Conservation (phyloP, 2,113 vertebrate species). For the Thunnus maccoyii region DNA sequence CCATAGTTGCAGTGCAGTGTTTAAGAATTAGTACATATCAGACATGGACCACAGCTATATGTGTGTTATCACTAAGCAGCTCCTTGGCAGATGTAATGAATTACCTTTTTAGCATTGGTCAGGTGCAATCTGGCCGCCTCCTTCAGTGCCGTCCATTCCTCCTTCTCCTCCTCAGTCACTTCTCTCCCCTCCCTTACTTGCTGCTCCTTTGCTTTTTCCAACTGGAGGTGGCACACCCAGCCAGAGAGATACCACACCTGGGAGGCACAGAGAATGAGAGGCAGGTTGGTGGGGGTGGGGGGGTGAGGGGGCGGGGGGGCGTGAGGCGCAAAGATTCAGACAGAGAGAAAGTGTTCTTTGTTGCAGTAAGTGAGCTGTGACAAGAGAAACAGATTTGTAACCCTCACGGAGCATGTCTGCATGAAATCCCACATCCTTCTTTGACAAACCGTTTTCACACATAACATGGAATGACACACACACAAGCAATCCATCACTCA, state of each 20-base stretch:
- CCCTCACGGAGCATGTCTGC: slow-evolving; percentile 38
- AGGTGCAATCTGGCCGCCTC: slow-evolving; percentile 82
- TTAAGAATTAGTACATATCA: no score
- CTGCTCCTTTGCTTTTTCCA: slow-evolving; percentile 70
- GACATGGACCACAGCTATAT: background rate
- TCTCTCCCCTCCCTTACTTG: slow-evolving; percentile 79
- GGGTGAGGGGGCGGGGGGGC: background rate
- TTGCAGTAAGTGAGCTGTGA: slow-evolving; percentile 57
- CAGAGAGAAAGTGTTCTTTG: slow-evolving; percentile 43
- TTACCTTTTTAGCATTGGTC: slow-evolving; percentile 85
- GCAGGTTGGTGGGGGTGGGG: background rate
- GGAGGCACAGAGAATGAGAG: slow-evolving; percentile 68
- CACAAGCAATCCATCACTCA: slow-evolving; percentile 37
- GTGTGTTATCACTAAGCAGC: background rate
- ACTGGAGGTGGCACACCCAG: slow-evolving; percentile 85
- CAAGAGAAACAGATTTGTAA: slow-evolving; percentile 59
- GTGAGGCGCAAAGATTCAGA: slow-evolving; percentile 21
- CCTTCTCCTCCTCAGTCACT: slow-evolving; percentile 71
- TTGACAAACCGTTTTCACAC: slow-evolving; percentile 55
- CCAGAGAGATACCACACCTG: slow-evolving; percentile 88
- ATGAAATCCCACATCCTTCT: slow-evolving; percentile 52
- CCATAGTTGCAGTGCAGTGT: background rate
- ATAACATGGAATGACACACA: slow-evolving; percentile 10
- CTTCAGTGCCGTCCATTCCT: slow-evolving; percentile 80
- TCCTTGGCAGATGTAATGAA: background rate